Percentiles rank a stretch among this genome's conserved stretches.
Conservation (phyloP, 2,888 invertebrate genomes). For the Frankliniella fusca region DNA sequence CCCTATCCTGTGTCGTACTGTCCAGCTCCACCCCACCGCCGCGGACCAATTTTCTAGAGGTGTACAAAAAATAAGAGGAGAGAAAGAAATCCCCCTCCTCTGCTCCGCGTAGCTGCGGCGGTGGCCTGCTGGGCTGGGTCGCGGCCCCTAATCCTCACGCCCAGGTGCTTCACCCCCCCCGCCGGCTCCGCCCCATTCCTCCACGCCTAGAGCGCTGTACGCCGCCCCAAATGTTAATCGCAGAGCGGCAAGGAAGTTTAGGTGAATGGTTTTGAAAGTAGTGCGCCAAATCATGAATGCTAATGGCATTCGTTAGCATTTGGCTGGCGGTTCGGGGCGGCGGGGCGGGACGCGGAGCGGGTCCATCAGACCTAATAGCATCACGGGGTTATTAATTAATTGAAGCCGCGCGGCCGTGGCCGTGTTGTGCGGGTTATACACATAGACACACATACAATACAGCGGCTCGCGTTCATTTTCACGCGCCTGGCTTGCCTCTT, state of each 20-base stretch:
- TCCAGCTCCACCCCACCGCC: no score
- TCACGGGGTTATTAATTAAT: slow-evolving; percentile 18
- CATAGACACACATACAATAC: not conserved
- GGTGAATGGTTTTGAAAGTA: slow-evolving; percentile 3
- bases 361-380: not conserved
- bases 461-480: not conserved
- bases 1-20: no score
- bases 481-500: not conserved
- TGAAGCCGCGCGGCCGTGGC: not conserved
- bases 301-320: slow-evolving; percentile 16
- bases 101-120: not conserved
- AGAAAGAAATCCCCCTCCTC: not conserved
- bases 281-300: slow-evolving; percentile 22
- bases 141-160: not conserved
- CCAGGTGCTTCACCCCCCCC: not conserved
- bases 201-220: no score
- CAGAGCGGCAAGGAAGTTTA: not conserved
- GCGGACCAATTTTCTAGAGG: no score
- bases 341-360: no score
- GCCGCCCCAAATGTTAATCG: not conserved
- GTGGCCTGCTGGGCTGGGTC: not conserved
- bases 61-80: no score
- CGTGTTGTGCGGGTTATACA: slow-evolving; percentile 1
- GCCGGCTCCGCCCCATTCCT: no score
- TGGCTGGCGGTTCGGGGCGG: not conserved